A percentile compares a stretch with the other conserved stretches of the same genome.
These are phyloP conservation scores for Vireo griseus DNA, from an alignment of 2,797 vertebrate genomes.

Conservation along the genomic window DNA sequence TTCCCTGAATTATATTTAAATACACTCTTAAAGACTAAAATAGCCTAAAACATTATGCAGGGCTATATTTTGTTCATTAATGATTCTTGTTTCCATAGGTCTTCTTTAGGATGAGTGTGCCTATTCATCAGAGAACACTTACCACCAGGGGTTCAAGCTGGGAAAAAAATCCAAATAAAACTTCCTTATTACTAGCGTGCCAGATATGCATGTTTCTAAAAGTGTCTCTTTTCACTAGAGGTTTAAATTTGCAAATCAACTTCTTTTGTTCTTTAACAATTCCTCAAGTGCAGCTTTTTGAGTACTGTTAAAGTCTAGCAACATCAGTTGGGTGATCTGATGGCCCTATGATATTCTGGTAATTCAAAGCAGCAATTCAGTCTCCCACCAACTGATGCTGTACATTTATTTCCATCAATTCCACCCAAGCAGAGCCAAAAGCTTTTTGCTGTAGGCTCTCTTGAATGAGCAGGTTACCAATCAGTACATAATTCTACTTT, in stretches of 20 bases:
- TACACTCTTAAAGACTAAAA: not conserved
- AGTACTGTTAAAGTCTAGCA: not conserved
- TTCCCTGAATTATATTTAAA: not conserved
- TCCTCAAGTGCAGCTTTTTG: not conserved
- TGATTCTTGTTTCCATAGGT: not conserved
- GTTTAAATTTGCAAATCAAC: not conserved
- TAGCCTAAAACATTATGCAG: not conserved
- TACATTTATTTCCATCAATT: not conserved
- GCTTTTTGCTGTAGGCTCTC: accelerated
- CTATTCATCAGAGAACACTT: too few species aligned
- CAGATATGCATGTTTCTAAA: not conserved
- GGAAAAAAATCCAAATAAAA: not conserved
- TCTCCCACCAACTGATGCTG: not conserved
- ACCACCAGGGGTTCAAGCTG: not conserved
- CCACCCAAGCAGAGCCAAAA: not conserved
- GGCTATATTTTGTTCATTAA: not conserved
- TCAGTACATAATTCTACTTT: not conserved
- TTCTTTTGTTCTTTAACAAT: not conserved
- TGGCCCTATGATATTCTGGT: not conserved
- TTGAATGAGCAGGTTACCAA: not conserved
- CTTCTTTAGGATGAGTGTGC: not conserved
- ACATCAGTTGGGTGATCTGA: not conserved
- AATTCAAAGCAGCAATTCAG: not conserved
- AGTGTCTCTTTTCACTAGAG: not conserved
- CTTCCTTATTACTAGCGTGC: not conserved